Evolutionary conservation across 2,113 vertebrate species (phyloP).

Genomic region (Pyrgilauda ruficollis): DNA sequence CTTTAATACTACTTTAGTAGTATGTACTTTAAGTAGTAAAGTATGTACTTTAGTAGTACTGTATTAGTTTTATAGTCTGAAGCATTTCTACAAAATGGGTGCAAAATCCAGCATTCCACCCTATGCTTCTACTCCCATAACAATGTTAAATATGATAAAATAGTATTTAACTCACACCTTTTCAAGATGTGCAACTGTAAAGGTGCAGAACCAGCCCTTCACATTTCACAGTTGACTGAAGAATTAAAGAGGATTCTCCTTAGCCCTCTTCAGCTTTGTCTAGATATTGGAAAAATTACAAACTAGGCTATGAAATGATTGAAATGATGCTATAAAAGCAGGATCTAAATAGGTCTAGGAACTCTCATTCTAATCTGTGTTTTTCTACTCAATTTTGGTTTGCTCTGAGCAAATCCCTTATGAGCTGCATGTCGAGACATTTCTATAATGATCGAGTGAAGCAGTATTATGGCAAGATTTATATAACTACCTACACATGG

Average conservation of each 20-base stretch:
- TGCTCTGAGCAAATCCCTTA: conserved; percentile 35
- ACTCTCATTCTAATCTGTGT: not conserved
- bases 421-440: not conserved
- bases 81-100: not conserved
- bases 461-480: conserved; percentile 47
- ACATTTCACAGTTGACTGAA: not conserved
- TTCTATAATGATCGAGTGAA: not conserved
- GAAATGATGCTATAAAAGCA: not conserved
- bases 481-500: conserved; percentile 7
- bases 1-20: not conserved
- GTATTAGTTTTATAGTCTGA: not conserved
- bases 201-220: not conserved
- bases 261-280: not conserved
- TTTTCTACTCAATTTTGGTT: conserved; percentile 21
- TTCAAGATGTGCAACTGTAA: not conserved
- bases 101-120: not conserved
- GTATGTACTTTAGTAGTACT: not conserved
- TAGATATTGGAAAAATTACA: not conserved
- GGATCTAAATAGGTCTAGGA: not conserved
- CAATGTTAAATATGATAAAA: not conserved
- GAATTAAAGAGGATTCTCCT: not conserved
- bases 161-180: not conserved
- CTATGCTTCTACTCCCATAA: not conserved
- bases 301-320: not conserved
- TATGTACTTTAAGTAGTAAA: not conserved